These are phyloP conservation scores for Centropus unirufus DNA, from an alignment of 2,113 vertebrate genomes.

Conservation along the genomic window DNA sequence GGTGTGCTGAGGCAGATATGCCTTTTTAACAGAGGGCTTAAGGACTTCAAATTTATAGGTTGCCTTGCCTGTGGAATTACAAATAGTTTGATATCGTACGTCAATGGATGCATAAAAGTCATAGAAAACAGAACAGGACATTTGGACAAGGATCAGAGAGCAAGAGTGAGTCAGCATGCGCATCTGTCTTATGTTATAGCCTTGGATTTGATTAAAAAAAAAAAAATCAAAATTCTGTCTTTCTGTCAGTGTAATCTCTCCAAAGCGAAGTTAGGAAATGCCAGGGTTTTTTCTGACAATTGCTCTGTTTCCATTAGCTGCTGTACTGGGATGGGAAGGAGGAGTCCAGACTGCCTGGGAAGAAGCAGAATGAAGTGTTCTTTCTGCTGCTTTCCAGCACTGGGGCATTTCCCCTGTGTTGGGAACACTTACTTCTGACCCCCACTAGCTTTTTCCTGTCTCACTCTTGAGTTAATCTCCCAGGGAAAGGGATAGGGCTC, in stretches of 20 bases:
- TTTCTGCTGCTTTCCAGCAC: background rate
- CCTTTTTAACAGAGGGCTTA: background rate
- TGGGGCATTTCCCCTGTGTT: background rate
- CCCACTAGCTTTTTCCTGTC: background rate
- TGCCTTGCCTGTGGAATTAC: background rate
- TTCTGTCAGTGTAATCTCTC: background rate
- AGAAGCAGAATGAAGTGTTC: background rate
- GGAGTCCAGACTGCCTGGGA: background rate
- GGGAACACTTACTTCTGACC: background rate
- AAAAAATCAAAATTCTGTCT: too few species aligned
- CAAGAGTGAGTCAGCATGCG: background rate
- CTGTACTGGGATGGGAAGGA: background rate
- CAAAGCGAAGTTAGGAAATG: background rate
- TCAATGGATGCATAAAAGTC: background rate
- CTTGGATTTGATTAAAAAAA: conserved; percentile 16
- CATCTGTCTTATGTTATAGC: background rate
- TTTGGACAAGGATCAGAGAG: conserved; percentile 19
- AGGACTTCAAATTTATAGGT: background rate
- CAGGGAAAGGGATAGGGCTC: background rate
- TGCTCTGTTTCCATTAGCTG: background rate
- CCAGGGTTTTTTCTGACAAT: background rate
- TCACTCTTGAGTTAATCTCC: background rate
- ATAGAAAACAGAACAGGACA: conserved; percentile 9
- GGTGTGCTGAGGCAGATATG: background rate
- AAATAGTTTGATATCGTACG: background rate